A percentile compares a stretch with the other conserved stretches of the same genome.
Evolutionary conservation across 2,113 vertebrate genomes (phyloP).

Genomic region (Stegastes partitus): DNA sequence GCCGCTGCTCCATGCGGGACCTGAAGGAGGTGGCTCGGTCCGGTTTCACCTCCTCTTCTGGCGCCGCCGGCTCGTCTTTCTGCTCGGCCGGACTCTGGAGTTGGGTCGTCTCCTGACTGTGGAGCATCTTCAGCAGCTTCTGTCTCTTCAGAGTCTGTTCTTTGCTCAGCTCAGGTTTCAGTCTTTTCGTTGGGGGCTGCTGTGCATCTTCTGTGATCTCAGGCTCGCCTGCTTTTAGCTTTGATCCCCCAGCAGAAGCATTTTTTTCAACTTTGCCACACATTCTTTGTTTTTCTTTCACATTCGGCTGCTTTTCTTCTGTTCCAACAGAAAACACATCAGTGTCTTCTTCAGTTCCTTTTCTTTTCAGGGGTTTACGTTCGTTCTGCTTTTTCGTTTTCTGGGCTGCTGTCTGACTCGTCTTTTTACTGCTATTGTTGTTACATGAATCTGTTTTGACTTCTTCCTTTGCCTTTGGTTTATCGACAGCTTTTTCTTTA

Average conservation of each 20-base stretch:
- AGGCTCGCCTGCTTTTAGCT: constrained; percentile 12
- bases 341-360: constrained; percentile 6
- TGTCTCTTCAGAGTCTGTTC: constrained; percentile 54
- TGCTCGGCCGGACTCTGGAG: constrained; percentile 3
- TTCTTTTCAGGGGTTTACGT: constrained; percentile 55
- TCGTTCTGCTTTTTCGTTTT: constrained; percentile 36
- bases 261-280: background rate
- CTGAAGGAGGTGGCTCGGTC: constrained; percentile 82
- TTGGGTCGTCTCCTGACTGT: background rate
- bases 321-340: background rate
- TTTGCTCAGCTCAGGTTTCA: constrained; percentile 54
- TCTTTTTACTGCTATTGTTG: constrained; percentile 22
- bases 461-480: constrained; percentile 10
- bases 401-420: background rate
- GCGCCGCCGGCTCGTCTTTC: background rate
- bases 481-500: constrained; percentile 12
- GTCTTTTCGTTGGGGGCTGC: background rate
- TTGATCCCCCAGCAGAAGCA: background rate
- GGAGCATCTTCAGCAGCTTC: constrained; percentile 70
- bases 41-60: constrained; percentile 5
- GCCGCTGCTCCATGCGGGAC: constrained; percentile 88
- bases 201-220: constrained; percentile 18
- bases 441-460: constrained; percentile 6
- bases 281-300: constrained; percentile 5
- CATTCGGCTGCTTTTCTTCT: constrained; percentile 4